Base-by-base conservation (phyloP, 53 echinoderm and acorn worm species). In the Zoroaster sp. region DNA sequence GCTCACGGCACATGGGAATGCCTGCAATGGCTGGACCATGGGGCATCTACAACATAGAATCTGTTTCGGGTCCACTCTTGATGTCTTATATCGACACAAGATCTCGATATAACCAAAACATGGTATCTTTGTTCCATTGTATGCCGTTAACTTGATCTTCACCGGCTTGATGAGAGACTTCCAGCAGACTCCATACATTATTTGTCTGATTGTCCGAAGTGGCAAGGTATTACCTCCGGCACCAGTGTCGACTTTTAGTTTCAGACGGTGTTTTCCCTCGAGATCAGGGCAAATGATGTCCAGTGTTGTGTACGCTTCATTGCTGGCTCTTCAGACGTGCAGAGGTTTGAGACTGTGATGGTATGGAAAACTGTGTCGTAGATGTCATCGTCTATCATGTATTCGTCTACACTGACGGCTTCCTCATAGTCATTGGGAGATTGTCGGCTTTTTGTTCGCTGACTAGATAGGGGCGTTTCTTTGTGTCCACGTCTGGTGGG, bases 161-260 rank as follows among this genome's bases (percentile, higher is more conserved):
- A 52, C 38, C 12, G 90, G 87, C 23, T 11, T 17, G 73, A 70
- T 34, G 5, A 39, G 40, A 8, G 81, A 37, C 21, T 45, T 72
- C 88, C 88, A 88, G 2, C 12, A 36, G 41, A 54, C 54, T 11
- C 41, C 28, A 43, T 91, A 94, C 80, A 94, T n/a, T n/a, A n/a
- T 91, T 18, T 92, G 70, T 67, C 83, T 76, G 11, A 91, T 43
- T 0, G 77, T 91, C 10, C 94, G 83, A 3, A 94, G 34, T 1
- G 92, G 92, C 6, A 94, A 33, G 30, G 89, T 89, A 66, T 89
- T 94, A 3, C 88, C 75, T 17, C 67, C 79, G 5, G 91, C 86
- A 7, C 89, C 91, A 4, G 90, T 94, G 49, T 94, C 94, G 0
- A 94, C 63, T 35, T 94, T 91, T 1, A 91, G 49, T 33, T 88